Base-by-base conservation (phyloP, 2,888 invertebrate genomes). In the Agrochola lota region DNA sequence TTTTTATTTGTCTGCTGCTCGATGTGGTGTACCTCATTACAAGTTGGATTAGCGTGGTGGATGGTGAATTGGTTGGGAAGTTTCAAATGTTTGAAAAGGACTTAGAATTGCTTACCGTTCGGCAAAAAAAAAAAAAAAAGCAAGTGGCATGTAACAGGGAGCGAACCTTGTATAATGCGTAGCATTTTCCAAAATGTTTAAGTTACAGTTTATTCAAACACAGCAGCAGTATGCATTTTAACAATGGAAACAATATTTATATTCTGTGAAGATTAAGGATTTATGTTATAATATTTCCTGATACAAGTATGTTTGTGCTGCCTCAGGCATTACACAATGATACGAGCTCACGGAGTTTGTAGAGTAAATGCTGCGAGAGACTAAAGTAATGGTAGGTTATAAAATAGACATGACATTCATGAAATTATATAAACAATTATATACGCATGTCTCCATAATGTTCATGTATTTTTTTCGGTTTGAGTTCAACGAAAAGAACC, bases 1-100 rank as follows among this genome's bases (percentile, higher is more conserved):
- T 15, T 46, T 15, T 46, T 46, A 4, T 46, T 46, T 46, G 5
- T 15, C 6, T 15, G 46, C 46, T 46, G 46, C 0, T 46, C 15
- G 15, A 46, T 46, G 46, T 46, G 46, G 7, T 40, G 7, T 40
- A 0, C 15, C 26, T 63, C 73, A 68, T 77, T 57, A 71, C 11
- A 74, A 55, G 52, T 67, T 74, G 17, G 52, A 62, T 69, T 55
- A 57, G 64, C 70, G 8, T 46, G 12, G 26, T 60, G 46, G 30
- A 57, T 49, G 26, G 30, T 55, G 5, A n/a, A 40, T 11, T 17
- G 3, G 35, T 35, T 35, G 35, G 35, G 35, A 35, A 35, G 35
- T 4, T 35, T 35, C 35, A 35, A 35, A 35, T 35, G n/a, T 46
- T 20, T 46, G 20, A 46, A 12, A 20, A 15, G 0, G 40, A 40